Base-by-base conservation (phyloP, 2,113 vertebrate genomes). In the Ia io region DNA sequence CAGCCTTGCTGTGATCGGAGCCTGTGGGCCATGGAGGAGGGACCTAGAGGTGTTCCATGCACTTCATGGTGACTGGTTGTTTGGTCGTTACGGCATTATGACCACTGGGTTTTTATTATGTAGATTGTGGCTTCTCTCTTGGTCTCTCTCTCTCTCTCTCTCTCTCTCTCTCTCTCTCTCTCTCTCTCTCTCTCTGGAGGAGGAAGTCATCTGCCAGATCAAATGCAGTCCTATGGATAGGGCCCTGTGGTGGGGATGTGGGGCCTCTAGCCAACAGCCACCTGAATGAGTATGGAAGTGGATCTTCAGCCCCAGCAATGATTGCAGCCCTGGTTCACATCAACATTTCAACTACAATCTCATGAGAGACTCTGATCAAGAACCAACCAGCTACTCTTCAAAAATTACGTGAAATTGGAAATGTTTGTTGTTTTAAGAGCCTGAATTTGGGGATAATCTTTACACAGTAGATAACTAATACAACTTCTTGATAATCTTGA, bases 311-410 rank as follows among this genome's bases (percentile, higher is more conserved):
- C 40, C 42, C 42, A 37, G 28, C 23, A 82, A 77, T 28, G 40
- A 47, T 2, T 6, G 2, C 0, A 12, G 14, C 61, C 30, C 32
- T 25, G 9, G 14, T 5, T 74, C 30, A 30, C 5, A 40, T 3
- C 37, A 30, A 20, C 37, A 77, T 47, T 56, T 61, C 40, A 25
- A 32, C 47, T 44, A 73, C 20, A 49, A 5, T 42, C 28, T 76
- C 44, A 59, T 40, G 14, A 70, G 3, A 42, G 8, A 80, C 4
- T 3, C 11, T 30, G 32, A n/a, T 5, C 8, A 30, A 65, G 35
- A 86, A 63, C 22, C 23, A 28, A 5, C 23, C 4, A 23, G 30
- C 14, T 53, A 35, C 30, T 8, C 35, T 28, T 87, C 30, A 65
- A 76, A 77, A 93, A 56, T 30, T 18, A 3, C 13, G 3, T 23